These are phyloP conservation scores for Andrena flavipes DNA, from an alignment of 2,888 invertebrate genomes.

Conservation along the genomic window DNA sequence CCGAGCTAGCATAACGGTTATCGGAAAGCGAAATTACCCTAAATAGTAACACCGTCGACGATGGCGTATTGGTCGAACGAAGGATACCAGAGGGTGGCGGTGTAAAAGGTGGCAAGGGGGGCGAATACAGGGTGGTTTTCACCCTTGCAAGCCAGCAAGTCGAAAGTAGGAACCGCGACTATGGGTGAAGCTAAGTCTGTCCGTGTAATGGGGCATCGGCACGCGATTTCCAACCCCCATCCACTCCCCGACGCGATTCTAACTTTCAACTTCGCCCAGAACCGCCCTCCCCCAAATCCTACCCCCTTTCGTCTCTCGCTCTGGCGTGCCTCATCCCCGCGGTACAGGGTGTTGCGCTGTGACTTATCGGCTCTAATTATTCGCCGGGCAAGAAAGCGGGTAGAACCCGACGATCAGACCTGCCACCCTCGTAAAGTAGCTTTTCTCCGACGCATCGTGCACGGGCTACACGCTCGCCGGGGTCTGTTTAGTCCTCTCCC, in stretches of 20 bases:
- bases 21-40: conserved; percentile 77
- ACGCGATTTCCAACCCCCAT: conserved; percentile 80
- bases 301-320: conserved; percentile 54
- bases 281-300: conserved; percentile 50
- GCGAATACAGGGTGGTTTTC: conserved; percentile 60
- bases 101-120: conserved; percentile 51
- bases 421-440: conserved; percentile 77
- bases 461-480: conserved; percentile 24
- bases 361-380: conserved; percentile 84
- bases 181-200: conserved; percentile 81
- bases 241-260: conserved; percentile 73
- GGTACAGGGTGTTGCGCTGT: conserved; percentile 79
- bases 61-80: conserved; percentile 63
- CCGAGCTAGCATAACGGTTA: conserved; percentile 72
- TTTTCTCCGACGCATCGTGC: conserved; percentile 72
- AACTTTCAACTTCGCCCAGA: conserved; percentile 76
- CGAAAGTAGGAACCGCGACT: conserved; percentile 81
- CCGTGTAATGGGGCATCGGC: conserved; percentile 82
- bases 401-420: conserved; percentile 71
- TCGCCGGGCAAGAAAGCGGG: conserved; percentile 79
- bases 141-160: conserved; percentile 74
- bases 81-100: conserved; percentile 47
- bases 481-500: conserved; percentile 15
- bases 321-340: conserved; percentile 66
- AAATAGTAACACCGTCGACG: conserved; percentile 78